A percentile compares a stretch with the other conserved stretches of the same genome.
These are phyloP conservation scores for Halictus ligatus DNA, from an alignment of 2,888 invertebrate species.

Conservation along the genomic window DNA sequence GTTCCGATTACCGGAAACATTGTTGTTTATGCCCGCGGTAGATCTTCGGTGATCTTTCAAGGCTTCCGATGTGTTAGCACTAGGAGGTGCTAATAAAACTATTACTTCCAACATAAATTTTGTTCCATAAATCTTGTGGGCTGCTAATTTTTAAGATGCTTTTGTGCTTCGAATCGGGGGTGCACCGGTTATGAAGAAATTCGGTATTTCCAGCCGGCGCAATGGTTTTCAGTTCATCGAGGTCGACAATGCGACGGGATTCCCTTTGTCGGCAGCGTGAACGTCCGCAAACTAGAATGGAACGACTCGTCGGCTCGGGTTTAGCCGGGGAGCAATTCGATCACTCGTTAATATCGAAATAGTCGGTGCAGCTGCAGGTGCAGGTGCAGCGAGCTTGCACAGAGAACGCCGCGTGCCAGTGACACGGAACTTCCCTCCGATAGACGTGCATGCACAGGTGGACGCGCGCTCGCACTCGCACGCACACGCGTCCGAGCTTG, in stretches of 20 bases:
- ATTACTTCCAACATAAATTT: no score
- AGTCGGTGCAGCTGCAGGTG: conserved; percentile 35
- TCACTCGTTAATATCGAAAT: conserved; percentile 71
- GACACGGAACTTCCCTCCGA: conserved; percentile 63
- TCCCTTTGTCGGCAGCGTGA: conserved; percentile 29
- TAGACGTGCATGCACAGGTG: conserved; percentile 26
- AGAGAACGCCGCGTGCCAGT: conserved; percentile 32
- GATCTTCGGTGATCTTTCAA: no score
- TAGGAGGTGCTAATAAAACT: no score
- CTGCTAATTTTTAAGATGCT: background rate
- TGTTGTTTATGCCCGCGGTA: no score
- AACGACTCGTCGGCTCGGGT: conserved; percentile 37
- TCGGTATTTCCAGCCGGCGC: no score
- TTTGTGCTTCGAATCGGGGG: background rate
- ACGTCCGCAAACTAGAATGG: conserved; percentile 42
- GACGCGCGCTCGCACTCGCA: conserved; percentile 12
- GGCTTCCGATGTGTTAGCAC: no score
- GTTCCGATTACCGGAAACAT: background rate
- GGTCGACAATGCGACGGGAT: background rate
- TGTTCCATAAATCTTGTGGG: background rate
- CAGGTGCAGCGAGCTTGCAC: background rate
- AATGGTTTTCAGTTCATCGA: conserved; percentile 6
- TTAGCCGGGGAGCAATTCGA: conserved; percentile 45
- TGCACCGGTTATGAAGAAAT: background rate
- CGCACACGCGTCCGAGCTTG: background rate